A percentile compares a stretch with the other conserved stretches of the same genome.
Evolutionary conservation across 2,113 vertebrate genomes (phyloP).

Genomic region (Pleuronectes platessa): DNA sequence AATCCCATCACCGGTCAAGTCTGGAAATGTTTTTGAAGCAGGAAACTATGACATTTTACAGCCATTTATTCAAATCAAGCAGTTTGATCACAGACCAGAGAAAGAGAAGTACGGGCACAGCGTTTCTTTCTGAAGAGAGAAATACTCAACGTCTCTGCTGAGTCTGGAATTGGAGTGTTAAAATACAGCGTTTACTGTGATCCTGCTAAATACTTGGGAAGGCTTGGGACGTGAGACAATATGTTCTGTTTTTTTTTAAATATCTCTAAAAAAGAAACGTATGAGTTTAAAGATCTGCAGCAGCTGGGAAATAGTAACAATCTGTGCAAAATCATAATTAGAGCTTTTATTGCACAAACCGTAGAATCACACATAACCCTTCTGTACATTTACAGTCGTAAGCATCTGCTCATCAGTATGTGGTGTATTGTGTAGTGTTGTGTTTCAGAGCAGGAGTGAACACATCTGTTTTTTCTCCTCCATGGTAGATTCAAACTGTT

Average conservation of each 20-base stretch:
- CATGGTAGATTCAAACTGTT: neutral
- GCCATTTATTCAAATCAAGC: neutral
- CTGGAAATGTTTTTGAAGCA: neutral
- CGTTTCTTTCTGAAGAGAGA: neutral
- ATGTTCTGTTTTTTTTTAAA: neutral
- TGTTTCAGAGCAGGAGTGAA: neutral
- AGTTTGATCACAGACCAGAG: neutral
- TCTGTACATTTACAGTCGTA: neutral
- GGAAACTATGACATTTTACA: too few relatives aligned
- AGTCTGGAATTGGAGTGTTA: neutral
- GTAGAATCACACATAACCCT: neutral
- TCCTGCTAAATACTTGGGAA: neutral
- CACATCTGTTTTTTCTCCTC: neutral
- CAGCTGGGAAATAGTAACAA: neutral
- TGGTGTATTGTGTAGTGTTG: neutral
- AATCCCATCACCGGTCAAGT: too few relatives aligned
- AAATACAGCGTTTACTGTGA: neutral
- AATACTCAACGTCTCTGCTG: neutral
- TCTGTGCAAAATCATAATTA: neutral
- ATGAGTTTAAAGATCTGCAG: neutral
- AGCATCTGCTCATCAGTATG: neutral
- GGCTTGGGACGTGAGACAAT: neutral
- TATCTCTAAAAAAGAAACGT: neutral
- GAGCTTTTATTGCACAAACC: neutral
- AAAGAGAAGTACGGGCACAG: neutral